Evolutionary conservation across 2,888 invertebrate genomes (phyloP).

Genomic region (Calameuta idolon): DNA sequence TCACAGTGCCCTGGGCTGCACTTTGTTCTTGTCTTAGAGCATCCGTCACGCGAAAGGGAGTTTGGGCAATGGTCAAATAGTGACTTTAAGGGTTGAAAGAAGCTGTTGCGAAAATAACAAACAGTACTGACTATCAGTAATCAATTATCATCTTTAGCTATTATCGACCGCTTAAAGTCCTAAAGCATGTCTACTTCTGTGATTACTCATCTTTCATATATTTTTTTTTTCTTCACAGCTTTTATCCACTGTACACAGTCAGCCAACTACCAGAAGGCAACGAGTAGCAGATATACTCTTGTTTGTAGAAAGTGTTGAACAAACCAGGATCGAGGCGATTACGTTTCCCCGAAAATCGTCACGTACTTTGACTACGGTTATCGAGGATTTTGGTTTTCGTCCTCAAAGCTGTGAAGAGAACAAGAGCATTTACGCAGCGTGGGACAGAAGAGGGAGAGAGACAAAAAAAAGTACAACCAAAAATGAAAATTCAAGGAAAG

Average conservation of each 20-base stretch:
- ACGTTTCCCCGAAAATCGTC: neutral
- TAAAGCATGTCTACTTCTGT: neutral
- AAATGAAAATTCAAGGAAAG: neutral
- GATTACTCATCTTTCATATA: neutral
- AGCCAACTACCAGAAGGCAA: neutral
- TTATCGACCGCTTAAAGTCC: neutral
- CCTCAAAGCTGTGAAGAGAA: neutral
- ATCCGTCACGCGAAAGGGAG: neutral
- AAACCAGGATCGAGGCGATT: conserved; percentile 2
- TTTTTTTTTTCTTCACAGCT: neutral
- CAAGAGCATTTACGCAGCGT: neutral
- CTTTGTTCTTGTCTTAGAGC: neutral
- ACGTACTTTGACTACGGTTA: neutral
- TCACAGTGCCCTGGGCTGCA: neutral
- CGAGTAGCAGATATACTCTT: neutral
- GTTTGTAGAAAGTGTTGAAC: conserved; percentile 8
- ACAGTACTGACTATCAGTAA: neutral
- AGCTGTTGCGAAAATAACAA: neutral
- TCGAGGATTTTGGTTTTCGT: neutral
- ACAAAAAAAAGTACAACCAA: neutral
- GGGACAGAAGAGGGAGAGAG: neutral
- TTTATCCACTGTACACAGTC: neutral
- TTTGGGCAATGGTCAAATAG: neutral
- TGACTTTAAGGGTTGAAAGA: neutral
- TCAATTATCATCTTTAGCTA: neutral